Evolutionary conservation across 2,888 invertebrate species (phyloP), one percentile per base, ranked within the genome.

Genomic region (Heliconius sara): DNA sequence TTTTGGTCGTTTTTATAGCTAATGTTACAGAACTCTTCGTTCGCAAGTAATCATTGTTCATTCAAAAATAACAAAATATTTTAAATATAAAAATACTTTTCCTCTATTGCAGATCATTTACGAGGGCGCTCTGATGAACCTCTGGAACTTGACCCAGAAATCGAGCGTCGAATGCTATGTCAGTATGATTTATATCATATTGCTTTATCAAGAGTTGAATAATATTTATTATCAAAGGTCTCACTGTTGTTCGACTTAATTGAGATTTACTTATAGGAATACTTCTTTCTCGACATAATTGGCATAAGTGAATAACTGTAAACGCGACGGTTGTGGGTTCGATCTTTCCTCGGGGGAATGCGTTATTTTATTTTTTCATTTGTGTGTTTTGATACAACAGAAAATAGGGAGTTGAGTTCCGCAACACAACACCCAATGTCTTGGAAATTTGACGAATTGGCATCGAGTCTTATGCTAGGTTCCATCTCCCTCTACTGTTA

Each of bases 111-210:
- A 94, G 94, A 95, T 89, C 93, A 93, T 80, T 85, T 93, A 63
- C 90, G 94, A 13, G 91, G 87, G 0, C 89, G 92, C 16, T 88
- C 91, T 5, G 94, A 92, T 76, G 93, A 93, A 34, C 87, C 87
- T 2, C 82, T 88, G 73, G 85, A 88, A 25, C 91, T 91, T 75
- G 89, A 34, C 34, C 34, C 34, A 34, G 5, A 34, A 34, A 34
- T 34, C 0, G 34, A 34, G 34, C 34, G 34, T 34, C 34, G 7
- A 34, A 34, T 34, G 34, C 34, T 34, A 34, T 34, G 34, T 34
- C 34, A 34, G 34, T 34, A 34, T 34, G 34, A 34, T 34, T 34
- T 34, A 34, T 34, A 34, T 65, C 75, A 65, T 66, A 73, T 60
- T 34, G 60, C 39, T 60, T 60, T 60, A 34, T 73, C n/a, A 57